Evolutionary conservation across 2,797 vertebrate species (phyloP).

Genomic region (Thunnus albacares): DNA sequence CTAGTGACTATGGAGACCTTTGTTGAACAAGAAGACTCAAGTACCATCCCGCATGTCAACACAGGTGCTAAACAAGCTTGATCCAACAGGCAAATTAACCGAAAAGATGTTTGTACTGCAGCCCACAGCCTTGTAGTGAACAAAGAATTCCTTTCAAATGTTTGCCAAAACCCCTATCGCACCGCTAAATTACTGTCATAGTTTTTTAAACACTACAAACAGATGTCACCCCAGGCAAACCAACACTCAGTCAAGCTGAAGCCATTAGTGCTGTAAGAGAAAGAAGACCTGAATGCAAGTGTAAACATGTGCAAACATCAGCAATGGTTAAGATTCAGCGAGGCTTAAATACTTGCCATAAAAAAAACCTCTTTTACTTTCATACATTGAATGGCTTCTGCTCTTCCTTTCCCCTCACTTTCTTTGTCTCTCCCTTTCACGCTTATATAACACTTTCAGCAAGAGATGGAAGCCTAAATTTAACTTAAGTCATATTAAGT

Average conservation of each 20-base stretch:
- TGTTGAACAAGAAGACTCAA: constrained; percentile 15
- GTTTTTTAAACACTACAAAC: constrained; percentile 26
- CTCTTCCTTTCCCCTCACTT: not conserved
- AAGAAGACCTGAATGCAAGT: constrained; percentile 20
- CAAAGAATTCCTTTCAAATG: constrained; percentile 41
- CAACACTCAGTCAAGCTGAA: constrained; percentile 29
- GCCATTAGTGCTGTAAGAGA: constrained; percentile 22
- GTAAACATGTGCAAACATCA: constrained; percentile 32
- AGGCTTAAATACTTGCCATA: constrained; percentile 11
- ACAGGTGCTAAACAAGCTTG: constrained; percentile 14
- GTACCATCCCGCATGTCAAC: constrained; percentile 4
- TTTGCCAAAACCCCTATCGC: constrained; percentile 30
- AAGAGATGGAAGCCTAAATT: not conserved
- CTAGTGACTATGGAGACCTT: not conserved
- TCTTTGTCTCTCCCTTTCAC: not conserved
- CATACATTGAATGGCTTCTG: constrained; percentile 11
- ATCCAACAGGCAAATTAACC: constrained; percentile 27
- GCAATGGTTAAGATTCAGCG: not conserved
- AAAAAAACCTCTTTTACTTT: constrained; percentile 6
- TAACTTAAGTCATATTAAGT: not conserved
- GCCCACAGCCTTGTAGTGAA: constrained; percentile 10
- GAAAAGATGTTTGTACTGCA: not conserved
- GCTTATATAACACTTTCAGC: not conserved
- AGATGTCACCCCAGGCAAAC: constrained; percentile 20
- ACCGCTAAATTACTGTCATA: constrained; percentile 37